Evolutionary conservation across 2,888 invertebrate genomes (phyloP).

Genomic region (Drosophila mulleri): DNA sequence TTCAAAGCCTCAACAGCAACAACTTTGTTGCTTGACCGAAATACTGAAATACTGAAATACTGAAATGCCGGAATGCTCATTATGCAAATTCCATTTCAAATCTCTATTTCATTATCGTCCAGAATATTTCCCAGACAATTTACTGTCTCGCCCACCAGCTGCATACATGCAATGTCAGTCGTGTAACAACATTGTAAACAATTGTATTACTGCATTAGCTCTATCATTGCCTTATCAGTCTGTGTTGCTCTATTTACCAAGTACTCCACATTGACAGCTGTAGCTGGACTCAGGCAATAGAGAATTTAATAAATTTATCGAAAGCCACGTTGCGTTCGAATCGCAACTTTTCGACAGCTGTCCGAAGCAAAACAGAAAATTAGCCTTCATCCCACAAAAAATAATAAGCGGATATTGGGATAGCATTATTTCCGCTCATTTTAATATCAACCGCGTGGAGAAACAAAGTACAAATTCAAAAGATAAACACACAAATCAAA

Average conservation of each 20-base stretch:
- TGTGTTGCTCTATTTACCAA: slow-evolving; percentile 60
- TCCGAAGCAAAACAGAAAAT: slow-evolving; percentile 26
- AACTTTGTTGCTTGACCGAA: slow-evolving; percentile 60
- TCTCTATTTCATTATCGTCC: slow-evolving; percentile 19
- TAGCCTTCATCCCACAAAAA: slow-evolving; percentile 4
- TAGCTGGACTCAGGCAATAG: slow-evolving; percentile 35
- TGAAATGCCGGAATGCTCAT: slow-evolving; percentile 9
- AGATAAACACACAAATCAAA: slow-evolving; percentile 72
- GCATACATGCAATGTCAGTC: slow-evolving; percentile 14
- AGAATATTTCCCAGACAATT: slow-evolving; percentile 16
- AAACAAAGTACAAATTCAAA: slow-evolving; percentile 55
- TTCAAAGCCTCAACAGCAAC: slow-evolving; percentile 62
- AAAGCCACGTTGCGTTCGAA: slow-evolving; percentile 48
- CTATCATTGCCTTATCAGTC: slow-evolving; percentile 49
- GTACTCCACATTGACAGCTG: slow-evolving; percentile 74
- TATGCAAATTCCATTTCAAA: slow-evolving; percentile 27
- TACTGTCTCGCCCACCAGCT: slow-evolving; percentile 3
- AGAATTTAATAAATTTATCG: slow-evolving; percentile 42
- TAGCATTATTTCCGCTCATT: slow-evolving; percentile 67
- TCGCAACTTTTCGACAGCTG: slow-evolving; percentile 61
- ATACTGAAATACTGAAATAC: neutral
- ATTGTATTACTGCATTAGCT: slow-evolving; percentile 58
- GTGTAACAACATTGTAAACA: slow-evolving; percentile 60
- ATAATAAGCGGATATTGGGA: slow-evolving; percentile 63
- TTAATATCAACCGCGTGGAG: slow-evolving; percentile 43